phyloP scores from a whole-genome alignment of 2,888 invertebrate species.

The Dryococelus australis region DNA sequence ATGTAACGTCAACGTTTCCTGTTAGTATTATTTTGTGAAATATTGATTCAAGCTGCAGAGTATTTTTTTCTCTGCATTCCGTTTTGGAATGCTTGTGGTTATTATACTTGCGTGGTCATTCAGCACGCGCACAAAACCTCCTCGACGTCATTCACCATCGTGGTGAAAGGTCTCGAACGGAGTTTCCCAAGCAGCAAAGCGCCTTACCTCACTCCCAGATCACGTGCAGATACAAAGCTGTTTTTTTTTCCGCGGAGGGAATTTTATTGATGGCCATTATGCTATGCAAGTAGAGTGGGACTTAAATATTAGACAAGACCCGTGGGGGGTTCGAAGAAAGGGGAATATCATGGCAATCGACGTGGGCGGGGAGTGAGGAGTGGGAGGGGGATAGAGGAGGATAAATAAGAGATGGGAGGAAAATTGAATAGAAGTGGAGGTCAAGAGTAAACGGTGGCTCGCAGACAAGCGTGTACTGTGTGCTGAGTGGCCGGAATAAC shows the following conservation, averaged over 20 bases:
- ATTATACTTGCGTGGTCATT: not conserved
- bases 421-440: not conserved
- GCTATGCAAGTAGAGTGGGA: conserved; percentile 16
- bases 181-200: not conserved
- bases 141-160: not conserved
- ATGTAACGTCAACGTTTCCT: too few relatives aligned
- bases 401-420: conserved; percentile 16
- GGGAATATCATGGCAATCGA: conserved; percentile 9
- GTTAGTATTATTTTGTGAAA: too few relatives aligned
- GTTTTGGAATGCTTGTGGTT: not conserved
- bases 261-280: conserved; percentile 16
- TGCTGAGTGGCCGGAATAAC: not conserved
- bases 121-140: not conserved
- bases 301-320: conserved; percentile 5
- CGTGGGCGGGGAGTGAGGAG: not conserved
- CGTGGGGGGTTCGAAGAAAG: conserved; percentile 9
- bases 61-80: too few relatives aligned
- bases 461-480: not conserved
- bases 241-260: not conserved
- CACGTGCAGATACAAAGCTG: conserved; percentile 3
- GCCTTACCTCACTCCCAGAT: conserved; percentile 2
- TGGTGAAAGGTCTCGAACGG: not conserved
- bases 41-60: too few relatives aligned
- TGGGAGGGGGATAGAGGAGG: not conserved
- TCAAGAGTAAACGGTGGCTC: not conserved